A percentile compares a stretch with the other conserved stretches of the same genome.
These are phyloP conservation scores for Ciconia maguari DNA, from an alignment of 2,113 vertebrate species.

Conservation along the genomic window DNA sequence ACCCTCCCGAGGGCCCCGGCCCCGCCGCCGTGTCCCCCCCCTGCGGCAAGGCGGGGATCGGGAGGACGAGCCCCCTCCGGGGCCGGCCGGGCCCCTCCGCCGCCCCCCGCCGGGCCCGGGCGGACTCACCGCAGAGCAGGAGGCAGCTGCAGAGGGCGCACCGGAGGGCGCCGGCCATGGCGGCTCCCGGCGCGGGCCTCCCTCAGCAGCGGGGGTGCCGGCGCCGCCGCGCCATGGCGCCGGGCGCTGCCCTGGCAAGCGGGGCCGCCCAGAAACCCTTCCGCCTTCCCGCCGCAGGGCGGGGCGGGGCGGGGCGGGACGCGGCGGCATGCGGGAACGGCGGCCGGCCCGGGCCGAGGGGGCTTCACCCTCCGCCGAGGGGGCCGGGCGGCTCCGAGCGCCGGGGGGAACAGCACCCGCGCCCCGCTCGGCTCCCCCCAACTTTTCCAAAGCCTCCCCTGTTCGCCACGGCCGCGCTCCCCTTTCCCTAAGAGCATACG, in stretches of 20 bases:
- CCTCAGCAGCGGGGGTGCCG: background rate
- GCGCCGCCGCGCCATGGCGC: background rate
- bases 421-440: rapidly evolving
- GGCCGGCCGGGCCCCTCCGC: background rate
- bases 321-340: no score
- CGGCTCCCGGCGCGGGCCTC: background rate
- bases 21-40: background rate
- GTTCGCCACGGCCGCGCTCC: background rate
- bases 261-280: background rate
- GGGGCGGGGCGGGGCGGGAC: background rate
- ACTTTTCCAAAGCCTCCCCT: background rate
- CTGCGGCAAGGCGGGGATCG: no score
- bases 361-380: background rate
- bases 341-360: background rate
- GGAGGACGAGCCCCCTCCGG: no score
- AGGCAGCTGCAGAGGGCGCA: background rate
- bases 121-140: slow-evolving; percentile 25
- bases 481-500: rapidly evolving
- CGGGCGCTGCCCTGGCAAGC: background rate
- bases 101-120: background rate
- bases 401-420: background rate
- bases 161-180: background rate
- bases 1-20: background rate
- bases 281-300: background rate
- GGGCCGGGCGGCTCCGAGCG: background rate